A percentile compares a stretch with the other conserved stretches of the same genome.
Evolutionary conservation across 2,888 invertebrate species (phyloP).

Genomic region (Cryptus viduatorius): DNA sequence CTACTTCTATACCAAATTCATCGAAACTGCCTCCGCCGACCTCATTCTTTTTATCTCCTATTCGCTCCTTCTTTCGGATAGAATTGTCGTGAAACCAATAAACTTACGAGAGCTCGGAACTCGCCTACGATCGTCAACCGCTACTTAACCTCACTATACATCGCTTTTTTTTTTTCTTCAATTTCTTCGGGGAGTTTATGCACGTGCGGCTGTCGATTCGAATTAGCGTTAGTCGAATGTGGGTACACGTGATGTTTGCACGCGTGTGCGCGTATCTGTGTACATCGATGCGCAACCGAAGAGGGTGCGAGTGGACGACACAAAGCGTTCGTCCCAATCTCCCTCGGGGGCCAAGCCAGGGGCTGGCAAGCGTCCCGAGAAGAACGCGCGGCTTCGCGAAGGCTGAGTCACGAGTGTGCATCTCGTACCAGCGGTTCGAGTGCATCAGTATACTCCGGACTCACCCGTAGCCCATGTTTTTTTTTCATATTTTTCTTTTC

Average conservation of each 20-base stretch:
- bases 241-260: constrained; percentile 10
- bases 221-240: constrained; percentile 66
- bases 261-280: constrained; percentile 33
- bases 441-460: constrained; percentile 41
- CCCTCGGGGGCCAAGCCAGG: constrained; percentile 55
- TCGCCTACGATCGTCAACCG: constrained; percentile 15
- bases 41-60: constrained; percentile 26
- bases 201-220: constrained; percentile 73
- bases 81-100: constrained; percentile 29
- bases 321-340: constrained; percentile 65
- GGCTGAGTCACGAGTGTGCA: constrained; percentile 61
- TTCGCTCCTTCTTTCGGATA: constrained; percentile 7
- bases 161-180: constrained; percentile 58
- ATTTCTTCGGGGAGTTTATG: constrained; percentile 69
- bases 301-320: constrained; percentile 64
- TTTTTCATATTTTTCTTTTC: neutral
- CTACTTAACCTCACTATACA: constrained; percentile 50
- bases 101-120: neutral
- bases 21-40: constrained; percentile 39
- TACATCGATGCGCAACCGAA: constrained; percentile 25
- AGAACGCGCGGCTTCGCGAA: constrained; percentile 34
- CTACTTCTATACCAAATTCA: constrained; percentile 15
- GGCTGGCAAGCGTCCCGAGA: constrained; percentile 63
- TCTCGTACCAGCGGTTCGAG: constrained; percentile 53
- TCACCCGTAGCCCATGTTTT: neutral